These are phyloP conservation scores for Acronicta alni DNA, from an alignment of 2,888 invertebrate genomes.

Conservation along the genomic window DNA sequence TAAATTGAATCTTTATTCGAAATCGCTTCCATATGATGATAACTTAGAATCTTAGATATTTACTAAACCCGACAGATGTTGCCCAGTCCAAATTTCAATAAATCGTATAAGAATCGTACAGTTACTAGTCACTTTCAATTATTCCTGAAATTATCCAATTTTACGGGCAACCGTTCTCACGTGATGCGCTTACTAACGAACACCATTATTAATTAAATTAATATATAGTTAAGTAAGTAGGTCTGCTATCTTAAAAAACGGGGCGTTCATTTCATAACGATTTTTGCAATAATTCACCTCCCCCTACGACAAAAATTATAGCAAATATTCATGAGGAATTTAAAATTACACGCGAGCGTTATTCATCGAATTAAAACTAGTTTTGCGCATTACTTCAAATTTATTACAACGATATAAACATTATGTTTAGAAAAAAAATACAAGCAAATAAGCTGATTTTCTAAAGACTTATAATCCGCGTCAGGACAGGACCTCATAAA, in stretches of 20 bases:
- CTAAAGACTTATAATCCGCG: background rate
- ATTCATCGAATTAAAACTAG: slow-evolving; percentile 18
- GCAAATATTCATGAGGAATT: slow-evolving; percentile 35
- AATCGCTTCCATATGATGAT: no score
- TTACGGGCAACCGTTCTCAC: no score
- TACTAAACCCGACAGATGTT: no score
- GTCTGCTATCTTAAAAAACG: background rate
- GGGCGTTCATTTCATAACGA: slow-evolving; percentile 25
- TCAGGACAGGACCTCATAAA: slow-evolving; percentile 7
- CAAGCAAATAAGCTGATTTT: background rate
- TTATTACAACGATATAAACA: slow-evolving; percentile 4
- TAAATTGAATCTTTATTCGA: no score
- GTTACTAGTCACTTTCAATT: no score
- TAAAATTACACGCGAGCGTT: slow-evolving; percentile 35
- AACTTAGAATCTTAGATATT: no score
- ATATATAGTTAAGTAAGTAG: no score
- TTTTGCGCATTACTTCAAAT: slow-evolving; percentile 3
- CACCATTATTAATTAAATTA: no score
- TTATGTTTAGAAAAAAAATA: background rate
- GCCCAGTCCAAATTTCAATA: no score
- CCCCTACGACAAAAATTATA: slow-evolving; percentile 15
- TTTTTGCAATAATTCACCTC: slow-evolving; percentile 34
- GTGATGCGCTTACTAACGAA: no score
- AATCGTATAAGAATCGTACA: no score
- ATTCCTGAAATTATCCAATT: no score